A percentile compares a stretch with the other conserved stretches of the same genome.
phyloP scores from a whole-genome alignment of 1,140 invertebrate genomes.

The Drosophila fuyamai region DNA sequence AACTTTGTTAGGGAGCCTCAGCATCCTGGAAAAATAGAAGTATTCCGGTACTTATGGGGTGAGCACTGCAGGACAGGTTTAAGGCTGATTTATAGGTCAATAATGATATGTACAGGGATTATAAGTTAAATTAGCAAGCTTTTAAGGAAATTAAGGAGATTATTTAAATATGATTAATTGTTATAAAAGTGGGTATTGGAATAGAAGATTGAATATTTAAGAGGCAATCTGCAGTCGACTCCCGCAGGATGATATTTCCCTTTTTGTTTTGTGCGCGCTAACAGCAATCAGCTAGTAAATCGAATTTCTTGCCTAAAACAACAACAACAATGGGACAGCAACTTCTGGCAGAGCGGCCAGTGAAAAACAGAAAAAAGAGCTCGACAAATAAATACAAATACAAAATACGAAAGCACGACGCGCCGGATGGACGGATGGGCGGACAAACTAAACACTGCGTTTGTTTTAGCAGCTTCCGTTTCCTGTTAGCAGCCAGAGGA shows the following conservation, averaged over 20 bases:
- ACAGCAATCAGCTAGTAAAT: slow-evolving; percentile 81
- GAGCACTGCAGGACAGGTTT: background rate
- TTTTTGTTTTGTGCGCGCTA: slow-evolving; percentile 58
- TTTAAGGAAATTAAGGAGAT: too few relatives aligned
- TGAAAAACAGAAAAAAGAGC: slow-evolving; percentile 14
- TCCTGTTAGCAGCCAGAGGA: slow-evolving; percentile 58
- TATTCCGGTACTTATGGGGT: background rate
- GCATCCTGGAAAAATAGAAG: slow-evolving; percentile 12
- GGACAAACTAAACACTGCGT: slow-evolving; percentile 76
- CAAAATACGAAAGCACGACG: slow-evolving; percentile 39
- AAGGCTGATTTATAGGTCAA: background rate
- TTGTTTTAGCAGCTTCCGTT: slow-evolving; percentile 83
- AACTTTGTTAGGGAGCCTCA: slow-evolving; percentile 36
- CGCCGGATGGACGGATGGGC: slow-evolving; percentile 35
- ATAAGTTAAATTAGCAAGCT: too few relatives aligned
- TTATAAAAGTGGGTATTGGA: too few relatives aligned
- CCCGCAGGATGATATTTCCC: background rate
- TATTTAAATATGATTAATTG: too few relatives aligned
- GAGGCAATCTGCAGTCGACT: slow-evolving; percentile 5
- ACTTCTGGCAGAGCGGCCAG: slow-evolving; percentile 20
- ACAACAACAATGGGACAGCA: slow-evolving; percentile 58
- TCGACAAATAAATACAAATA: slow-evolving; percentile 71
- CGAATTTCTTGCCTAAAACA: slow-evolving; percentile 81
- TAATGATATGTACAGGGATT: too few relatives aligned
- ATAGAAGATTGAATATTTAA: too few relatives aligned